These are phyloP conservation scores for Rhabdornis inornatus DNA, from an alignment of 2,113 vertebrate species.

Conservation along the genomic window DNA sequence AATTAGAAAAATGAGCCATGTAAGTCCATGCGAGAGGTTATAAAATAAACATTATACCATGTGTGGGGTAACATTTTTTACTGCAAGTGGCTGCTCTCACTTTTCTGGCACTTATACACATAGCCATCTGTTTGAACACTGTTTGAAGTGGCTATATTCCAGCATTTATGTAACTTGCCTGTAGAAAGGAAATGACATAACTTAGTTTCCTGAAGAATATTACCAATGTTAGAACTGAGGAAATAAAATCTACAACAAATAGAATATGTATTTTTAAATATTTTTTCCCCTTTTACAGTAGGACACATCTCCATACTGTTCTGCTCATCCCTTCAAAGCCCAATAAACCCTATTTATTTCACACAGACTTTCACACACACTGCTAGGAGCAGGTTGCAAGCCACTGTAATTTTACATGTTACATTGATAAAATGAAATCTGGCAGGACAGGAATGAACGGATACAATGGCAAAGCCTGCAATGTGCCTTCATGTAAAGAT, in stretches of 20 bases:
- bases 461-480: neutral
- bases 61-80: conserved; percentile 70
- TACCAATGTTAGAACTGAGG: conserved; percentile 44
- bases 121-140: conserved; percentile 75
- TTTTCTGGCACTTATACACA: conserved; percentile 75
- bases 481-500: neutral
- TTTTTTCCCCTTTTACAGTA: neutral
- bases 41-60: conserved; percentile 76
- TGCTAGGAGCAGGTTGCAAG: neutral
- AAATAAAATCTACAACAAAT: conserved; percentile 60
- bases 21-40: conserved; percentile 54
- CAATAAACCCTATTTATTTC: neutral
- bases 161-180: conserved; percentile 75
- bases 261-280: conserved; percentile 28
- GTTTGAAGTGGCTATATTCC: conserved; percentile 71
- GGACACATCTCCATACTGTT: neutral
- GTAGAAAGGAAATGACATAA: conserved; percentile 78
- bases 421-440: neutral
- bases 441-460: neutral
- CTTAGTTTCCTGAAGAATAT: conserved; percentile 72
- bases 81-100: conserved; percentile 74
- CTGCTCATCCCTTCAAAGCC: neutral
- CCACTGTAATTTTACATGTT: neutral
- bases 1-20: conserved; percentile 67
- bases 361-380: neutral